Conservation (phyloP, 2,113 vertebrate genomes). For the Ptyas mucosa region DNA sequence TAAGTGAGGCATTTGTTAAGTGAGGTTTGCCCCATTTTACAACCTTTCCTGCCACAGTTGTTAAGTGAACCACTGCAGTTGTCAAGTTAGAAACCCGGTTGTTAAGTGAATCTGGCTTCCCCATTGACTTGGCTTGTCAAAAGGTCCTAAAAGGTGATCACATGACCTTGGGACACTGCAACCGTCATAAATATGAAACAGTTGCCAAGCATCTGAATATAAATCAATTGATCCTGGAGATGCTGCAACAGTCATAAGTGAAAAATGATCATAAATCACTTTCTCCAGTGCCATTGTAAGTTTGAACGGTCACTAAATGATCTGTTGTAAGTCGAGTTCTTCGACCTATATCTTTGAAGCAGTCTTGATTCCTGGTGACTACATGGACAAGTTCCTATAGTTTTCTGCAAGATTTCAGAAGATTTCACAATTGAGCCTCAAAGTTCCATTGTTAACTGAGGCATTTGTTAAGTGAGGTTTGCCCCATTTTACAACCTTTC, state of each 20-base stretch:
- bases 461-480: no score
- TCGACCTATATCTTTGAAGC: no score
- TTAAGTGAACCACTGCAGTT: not conserved
- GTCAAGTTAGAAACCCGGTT: not conserved
- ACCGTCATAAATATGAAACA: not conserved
- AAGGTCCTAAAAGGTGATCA: not conserved
- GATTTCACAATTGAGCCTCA: no score
- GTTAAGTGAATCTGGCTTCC: not conserved
- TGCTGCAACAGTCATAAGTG: not conserved
- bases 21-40: not conserved
- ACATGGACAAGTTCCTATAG: no score
- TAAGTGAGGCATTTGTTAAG: not conserved
- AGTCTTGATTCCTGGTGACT: no score
- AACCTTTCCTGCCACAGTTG: not conserved
- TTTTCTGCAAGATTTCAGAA: no score
- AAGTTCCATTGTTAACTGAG: no score
- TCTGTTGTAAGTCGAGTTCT: no score
- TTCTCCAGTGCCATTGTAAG: no score
- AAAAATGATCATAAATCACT: no score
- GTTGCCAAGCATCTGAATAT: not conserved
- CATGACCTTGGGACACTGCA: not conserved
- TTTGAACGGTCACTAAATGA: no score
- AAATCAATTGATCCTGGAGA: not conserved
- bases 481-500: no score
- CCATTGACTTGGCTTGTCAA: not conserved